Evolutionary conservation across 1,140 invertebrate genomes (phyloP).

Genomic region (Drosophila melanica): DNA sequence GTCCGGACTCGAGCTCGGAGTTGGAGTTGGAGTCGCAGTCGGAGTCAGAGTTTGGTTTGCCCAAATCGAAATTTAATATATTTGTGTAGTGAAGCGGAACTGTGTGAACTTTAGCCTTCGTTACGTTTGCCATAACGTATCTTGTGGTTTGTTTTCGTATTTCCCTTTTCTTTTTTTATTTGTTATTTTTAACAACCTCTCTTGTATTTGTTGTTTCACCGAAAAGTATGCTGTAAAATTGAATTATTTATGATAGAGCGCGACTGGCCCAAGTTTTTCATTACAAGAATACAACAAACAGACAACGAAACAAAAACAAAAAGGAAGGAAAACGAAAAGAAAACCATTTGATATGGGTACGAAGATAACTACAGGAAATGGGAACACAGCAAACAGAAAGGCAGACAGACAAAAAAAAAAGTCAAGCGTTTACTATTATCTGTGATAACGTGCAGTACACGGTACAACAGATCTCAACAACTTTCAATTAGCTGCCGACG

Average conservation of each 20-base stretch:
- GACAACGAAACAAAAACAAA: neutral
- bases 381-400: conserved; percentile 5
- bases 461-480: conserved; percentile 49
- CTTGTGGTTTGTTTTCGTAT: conserved; percentile 39
- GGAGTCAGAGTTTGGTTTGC: conserved; percentile 35
- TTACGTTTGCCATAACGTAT: conserved; percentile 21
- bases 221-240: conserved; percentile 72
- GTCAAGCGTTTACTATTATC: conserved; percentile 19
- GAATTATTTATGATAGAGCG: conserved; percentile 75
- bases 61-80: conserved; percentile 82
- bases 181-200: conserved; percentile 12
- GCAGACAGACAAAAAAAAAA: neutral
- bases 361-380: conserved; percentile 34
- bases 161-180: conserved; percentile 16
- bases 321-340: neutral
- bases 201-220: conserved; percentile 28
- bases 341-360: conserved; percentile 44
- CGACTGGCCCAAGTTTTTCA: conserved; percentile 38
- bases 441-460: conserved; percentile 26
- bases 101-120: conserved; percentile 54
- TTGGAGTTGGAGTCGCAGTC: conserved; percentile 10
- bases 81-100: conserved; percentile 63
- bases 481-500: conserved; percentile 67
- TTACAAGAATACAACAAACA: conserved; percentile 6
- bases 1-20: neutral